A percentile compares a stretch with the other conserved stretches of the same genome.
Conservation (phyloP, 2,888 invertebrate species). For the Nephrotoma guestfalica region DNA sequence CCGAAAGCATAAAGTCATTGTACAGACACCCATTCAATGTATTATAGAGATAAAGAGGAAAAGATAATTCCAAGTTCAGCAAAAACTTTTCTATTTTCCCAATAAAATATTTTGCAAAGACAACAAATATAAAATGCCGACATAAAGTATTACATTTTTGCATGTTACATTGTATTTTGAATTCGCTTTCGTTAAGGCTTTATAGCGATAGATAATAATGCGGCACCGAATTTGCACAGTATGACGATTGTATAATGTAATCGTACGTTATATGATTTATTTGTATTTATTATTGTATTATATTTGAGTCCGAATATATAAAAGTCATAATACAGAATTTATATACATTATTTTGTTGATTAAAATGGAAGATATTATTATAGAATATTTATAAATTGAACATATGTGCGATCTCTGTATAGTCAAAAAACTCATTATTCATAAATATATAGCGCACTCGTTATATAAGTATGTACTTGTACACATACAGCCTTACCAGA, state of each 20-base stretch:
- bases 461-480: not conserved
- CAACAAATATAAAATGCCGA: not conserved
- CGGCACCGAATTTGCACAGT: not conserved
- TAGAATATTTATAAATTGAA: not conserved
- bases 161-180: not conserved
- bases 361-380: not conserved
- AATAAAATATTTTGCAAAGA: not conserved
- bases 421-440: not conserved
- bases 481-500: not conserved
- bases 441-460: not conserved
- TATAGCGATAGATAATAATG: not conserved
- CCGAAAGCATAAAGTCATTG: not conserved
- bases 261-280: not conserved
- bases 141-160: not conserved
- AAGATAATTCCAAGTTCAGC: not conserved
- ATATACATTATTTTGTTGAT: not conserved
- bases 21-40: not conserved
- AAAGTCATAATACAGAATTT: not conserved
- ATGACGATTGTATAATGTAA: not conserved
- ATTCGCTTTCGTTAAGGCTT: not conserved
- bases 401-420: not conserved
- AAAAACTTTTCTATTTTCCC: not conserved
- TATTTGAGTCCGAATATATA: not conserved
- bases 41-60: not conserved
- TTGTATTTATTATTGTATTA: not conserved